These are phyloP conservation scores for Plusia festucae DNA, from an alignment of 2,888 invertebrate genomes.

Conservation along the genomic window DNA sequence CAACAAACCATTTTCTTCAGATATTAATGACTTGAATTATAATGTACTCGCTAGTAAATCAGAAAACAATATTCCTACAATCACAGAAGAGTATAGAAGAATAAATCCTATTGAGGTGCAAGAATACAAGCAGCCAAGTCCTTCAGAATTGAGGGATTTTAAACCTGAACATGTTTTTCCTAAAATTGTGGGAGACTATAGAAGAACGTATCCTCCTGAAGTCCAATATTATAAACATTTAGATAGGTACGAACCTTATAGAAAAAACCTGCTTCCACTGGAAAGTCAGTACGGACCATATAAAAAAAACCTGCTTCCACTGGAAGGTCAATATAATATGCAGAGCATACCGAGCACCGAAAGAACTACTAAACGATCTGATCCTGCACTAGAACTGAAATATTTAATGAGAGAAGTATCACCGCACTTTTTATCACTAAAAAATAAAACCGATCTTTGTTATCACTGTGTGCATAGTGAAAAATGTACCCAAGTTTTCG, in stretches of 20 bases:
- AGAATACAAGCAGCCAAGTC: neutral
- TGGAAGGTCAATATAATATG: no score
- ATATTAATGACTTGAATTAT: neutral
- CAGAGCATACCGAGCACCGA: neutral
- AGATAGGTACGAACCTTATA: neutral
- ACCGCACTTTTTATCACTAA: neutral
- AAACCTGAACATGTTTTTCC: neutral
- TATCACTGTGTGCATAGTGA: slow-evolving; percentile 62
- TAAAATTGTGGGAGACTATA: neutral
- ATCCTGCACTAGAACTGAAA: neutral
- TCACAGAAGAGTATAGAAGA: neutral
- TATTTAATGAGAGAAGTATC: no score
- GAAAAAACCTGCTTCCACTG: neutral
- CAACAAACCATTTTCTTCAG: neutral
- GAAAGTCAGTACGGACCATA: no score
- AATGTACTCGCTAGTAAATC: neutral
- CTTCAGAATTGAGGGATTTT: neutral
- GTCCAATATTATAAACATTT: neutral
- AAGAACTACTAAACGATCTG: neutral
- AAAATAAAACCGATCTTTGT: slow-evolving; percentile 47
- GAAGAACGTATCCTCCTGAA: neutral
- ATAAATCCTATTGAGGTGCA: neutral
- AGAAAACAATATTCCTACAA: neutral
- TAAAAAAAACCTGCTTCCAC: neutral
- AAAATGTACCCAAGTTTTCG: slow-evolving; percentile 56